These are phyloP conservation scores for Psephotus haematonotus DNA, from an alignment of 2,113 vertebrate genomes.

Conservation along the genomic window DNA sequence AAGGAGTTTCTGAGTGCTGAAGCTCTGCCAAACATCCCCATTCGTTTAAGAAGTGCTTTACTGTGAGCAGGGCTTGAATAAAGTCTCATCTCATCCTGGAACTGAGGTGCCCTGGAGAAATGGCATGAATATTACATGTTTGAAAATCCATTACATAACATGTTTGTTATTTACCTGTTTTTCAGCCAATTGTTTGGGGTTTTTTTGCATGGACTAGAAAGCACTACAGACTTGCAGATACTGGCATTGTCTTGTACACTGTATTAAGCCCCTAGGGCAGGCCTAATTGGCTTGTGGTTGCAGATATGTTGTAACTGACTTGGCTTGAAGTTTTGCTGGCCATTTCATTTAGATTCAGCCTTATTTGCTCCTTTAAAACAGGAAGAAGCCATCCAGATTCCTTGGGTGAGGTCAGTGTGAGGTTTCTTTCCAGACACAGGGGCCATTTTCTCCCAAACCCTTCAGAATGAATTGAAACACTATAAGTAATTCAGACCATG, in stretches of 20 bases:
- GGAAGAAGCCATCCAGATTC: background rate
- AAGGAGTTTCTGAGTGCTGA: background rate
- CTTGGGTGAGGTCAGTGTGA: background rate
- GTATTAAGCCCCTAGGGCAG: conserved; percentile 6
- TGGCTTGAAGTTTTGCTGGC: conserved; percentile 9
- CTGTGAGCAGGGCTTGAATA: background rate
- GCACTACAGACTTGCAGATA: background rate
- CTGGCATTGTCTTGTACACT: background rate
- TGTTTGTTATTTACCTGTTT: conserved; percentile 21
- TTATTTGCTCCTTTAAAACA: background rate
- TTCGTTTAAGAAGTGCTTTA: background rate
- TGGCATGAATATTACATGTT: background rate
- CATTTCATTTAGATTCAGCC: background rate
- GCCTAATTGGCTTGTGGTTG: conserved; percentile 16
- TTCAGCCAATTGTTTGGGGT: background rate
- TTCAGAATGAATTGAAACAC: background rate
- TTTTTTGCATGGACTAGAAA: background rate
- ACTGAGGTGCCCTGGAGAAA: background rate
- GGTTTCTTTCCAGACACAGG: background rate
- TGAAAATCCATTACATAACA: background rate
- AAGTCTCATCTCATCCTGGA: background rate
- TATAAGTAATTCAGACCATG: background rate
- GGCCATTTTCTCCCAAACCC: background rate
- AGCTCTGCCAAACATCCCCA: background rate
- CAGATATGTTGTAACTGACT: conserved; percentile 28